Evolutionary conservation across 2,888 invertebrate species (phyloP), one percentile per base, ranked within the genome.

Genomic region (Trachelus iudaicus): DNA sequence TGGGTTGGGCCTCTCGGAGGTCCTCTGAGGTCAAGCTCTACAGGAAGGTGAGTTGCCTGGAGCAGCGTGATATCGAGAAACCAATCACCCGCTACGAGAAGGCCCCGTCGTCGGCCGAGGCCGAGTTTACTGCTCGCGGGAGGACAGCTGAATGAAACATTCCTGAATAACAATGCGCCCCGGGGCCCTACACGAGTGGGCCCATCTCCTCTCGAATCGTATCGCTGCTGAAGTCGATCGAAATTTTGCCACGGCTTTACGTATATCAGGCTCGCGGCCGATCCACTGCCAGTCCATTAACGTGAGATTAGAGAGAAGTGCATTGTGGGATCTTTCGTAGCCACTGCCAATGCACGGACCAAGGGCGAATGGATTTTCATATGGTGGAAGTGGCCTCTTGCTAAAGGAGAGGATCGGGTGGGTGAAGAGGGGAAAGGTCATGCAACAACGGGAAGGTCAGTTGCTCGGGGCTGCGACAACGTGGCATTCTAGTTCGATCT

Each of bases 391-490:
- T n/a, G 13, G 33, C n/a, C 11, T n/a, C 71, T 33, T 15, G 71
- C 11, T 11, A 30, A 30, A 71, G 15, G 11, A n/a, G 31, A n/a
- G 31, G 71, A 30, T 15, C 68, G 3, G 15, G 23, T 23, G 23
- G 40, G 23, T 23, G 15, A 40, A 23, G 40, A 3, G 40, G 23
- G 40, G 30, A 40, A 40, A 40, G 89, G 89, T 89, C 89, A 89
- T 89, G 88, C 88, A 89, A 89, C 88, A 89, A 90, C 89, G 88
- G 89, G 88, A 90, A 89, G 89, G 89, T 90, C 89, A 89, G 87
- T 89, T 87, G 89, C 89, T 90, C 85, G 88, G 85, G 89, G 89
- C 89, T 85, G 87, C 89, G 88, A 88, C 88, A 89, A 89, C 88
- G 86, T 86, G 86, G 87, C 89, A 40, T 40, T 15, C 40, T 23